A percentile compares a stretch with the other conserved stretches of the same genome.
phyloP scores from a whole-genome alignment of 2,888 invertebrate genomes.

The Luperina testacea region DNA sequence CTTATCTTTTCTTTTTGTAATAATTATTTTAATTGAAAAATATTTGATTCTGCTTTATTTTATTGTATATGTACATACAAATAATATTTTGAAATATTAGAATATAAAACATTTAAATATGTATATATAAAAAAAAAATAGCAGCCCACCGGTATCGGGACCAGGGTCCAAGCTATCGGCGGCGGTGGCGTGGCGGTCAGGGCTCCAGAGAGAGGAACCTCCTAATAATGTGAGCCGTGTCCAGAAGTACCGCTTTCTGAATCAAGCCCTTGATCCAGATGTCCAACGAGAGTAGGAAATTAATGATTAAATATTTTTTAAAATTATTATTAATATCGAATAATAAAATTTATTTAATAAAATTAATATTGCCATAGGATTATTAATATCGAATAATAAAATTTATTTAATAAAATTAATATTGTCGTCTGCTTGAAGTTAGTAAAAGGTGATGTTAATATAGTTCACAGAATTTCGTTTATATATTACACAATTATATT shows the following conservation, averaged over 20 bases:
- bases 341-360: neutral
- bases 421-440: slow-evolving; percentile 21
- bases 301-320: neutral
- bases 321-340: too few relatives aligned
- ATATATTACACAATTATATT: slow-evolving; percentile 12
- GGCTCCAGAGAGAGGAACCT: neutral
- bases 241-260: too few relatives aligned
- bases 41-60: neutral
- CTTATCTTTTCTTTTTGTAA: slow-evolving; percentile 1
- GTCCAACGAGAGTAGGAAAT: neutral
- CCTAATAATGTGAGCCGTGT: neutral
- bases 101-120: neutral
- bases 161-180: neutral
- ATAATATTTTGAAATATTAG: neutral
- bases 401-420: neutral
- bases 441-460: slow-evolving; percentile 16
- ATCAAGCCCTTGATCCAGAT: neutral
- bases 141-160: neutral
- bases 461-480: slow-evolving; percentile 18
- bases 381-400: too few relatives aligned
- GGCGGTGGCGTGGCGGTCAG: neutral
- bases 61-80: neutral
- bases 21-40: neutral
- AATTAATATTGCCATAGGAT: slow-evolving; percentile 16
- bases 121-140: neutral